Base-by-base conservation (phyloP, 2,113 vertebrate species). In the Pachycephala philippinensis region DNA sequence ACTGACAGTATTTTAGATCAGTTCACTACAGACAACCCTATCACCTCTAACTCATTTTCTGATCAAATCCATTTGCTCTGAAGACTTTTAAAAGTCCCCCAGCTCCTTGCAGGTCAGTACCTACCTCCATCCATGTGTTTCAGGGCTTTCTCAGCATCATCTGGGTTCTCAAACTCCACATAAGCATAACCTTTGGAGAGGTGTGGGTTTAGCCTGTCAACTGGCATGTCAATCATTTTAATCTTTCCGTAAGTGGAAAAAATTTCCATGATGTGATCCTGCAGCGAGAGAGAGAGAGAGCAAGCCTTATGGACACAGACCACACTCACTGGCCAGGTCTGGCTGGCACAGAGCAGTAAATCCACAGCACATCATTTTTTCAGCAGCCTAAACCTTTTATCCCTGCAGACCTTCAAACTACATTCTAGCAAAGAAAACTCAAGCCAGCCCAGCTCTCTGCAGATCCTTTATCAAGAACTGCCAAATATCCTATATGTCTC, bases 221-320 rank as follows among this genome's bases (percentile, higher is more conserved):
- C 96, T 11, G 99, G 99, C 99, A 99, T 99, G 89, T 99, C 99
- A 26, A 99, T 99, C 99, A 99, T 99, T 96, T 99, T 99, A 86
- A 99, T 99, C 96, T 99, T 99, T 63, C 99, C 99, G 0, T 99
- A 99, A 27, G 98, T 99, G 80, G 99, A 98, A 97, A 99, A 99
- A 88, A 99, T 99, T 97, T 99, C 99, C 98, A 99, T 99, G 57
- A 99, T 99, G 97, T 99, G 99, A 87, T 99, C 99, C 99, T 99
- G 92, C 15, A 94, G 63, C 42, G 17, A 89, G 45, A 92, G 12
- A 84, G 49, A 78, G 10, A 81, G 49, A 75, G 10, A 75, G 39
- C 5, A 9, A 77, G 24, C 16, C 39, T 80, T 68, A 47, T 54
- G 28, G 56, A 64, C 15, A 28, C 2, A 53, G 33, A 50, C 21